These are phyloP conservation scores for Sclerurus mexicanus DNA, from an alignment of 2,113 vertebrate species.

Conservation along the genomic window DNA sequence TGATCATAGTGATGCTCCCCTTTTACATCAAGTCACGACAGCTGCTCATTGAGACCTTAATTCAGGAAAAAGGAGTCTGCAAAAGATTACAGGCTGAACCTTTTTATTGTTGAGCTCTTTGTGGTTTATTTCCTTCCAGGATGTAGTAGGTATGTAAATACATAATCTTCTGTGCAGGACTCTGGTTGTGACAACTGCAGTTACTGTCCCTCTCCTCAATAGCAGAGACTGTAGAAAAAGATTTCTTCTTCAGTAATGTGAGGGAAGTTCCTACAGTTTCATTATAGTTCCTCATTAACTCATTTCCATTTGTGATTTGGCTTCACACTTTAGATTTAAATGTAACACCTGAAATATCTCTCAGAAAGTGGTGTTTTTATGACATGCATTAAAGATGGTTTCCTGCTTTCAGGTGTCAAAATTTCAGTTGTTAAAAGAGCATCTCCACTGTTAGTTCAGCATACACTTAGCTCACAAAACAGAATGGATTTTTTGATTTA, in stretches of 20 bases:
- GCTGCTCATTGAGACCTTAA: neutral
- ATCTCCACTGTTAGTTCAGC: neutral
- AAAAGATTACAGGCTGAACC: neutral
- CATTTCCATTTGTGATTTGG: neutral
- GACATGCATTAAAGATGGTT: neutral
- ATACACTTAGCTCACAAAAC: neutral
- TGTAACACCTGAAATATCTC: neutral
- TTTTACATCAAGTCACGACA: neutral
- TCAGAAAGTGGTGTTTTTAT: neutral
- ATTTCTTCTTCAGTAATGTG: neutral
- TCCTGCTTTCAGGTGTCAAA: neutral
- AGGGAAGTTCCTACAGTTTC: neutral
- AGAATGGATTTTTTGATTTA: neutral
- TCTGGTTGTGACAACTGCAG: neutral
- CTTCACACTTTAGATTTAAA: neutral
- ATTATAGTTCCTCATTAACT: neutral
- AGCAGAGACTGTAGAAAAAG: neutral
- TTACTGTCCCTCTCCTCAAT: neutral
- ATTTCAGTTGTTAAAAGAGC: neutral
- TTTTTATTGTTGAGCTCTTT: neutral
- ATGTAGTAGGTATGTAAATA: neutral
- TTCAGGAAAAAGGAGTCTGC: neutral
- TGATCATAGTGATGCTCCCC: rapidly evolving
- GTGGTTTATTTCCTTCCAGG: neutral
- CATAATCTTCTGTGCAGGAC: neutral